Conservation (phyloP, 92 coral and sea anemone species). For the Chrysogorgia sp. region DNA sequence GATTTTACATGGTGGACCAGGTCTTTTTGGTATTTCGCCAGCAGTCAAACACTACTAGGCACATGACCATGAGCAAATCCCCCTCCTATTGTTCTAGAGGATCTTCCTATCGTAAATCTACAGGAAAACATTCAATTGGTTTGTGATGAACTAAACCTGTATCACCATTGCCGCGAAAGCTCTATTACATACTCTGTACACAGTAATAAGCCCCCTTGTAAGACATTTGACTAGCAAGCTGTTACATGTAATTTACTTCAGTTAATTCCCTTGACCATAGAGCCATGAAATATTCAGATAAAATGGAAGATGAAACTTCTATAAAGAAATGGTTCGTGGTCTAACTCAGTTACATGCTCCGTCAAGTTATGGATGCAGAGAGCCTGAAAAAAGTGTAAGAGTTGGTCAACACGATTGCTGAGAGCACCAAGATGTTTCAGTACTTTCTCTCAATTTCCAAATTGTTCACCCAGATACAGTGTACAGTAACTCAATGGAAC, state of each 20-base stretch:
- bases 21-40: conserved; percentile 47
- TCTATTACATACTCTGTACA: not conserved
- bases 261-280: conserved; percentile 2
- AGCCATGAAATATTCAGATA: too few species aligned
- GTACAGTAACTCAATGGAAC: too few species aligned
- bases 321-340: too few species aligned
- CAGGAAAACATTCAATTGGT: conserved; percentile 49
- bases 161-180: conserved; percentile 1
- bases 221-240: not conserved
- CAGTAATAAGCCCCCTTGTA: conserved; percentile 10
- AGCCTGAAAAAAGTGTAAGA: too few species aligned
- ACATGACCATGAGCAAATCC: conserved; percentile 40
- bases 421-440: too few species aligned
- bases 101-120: conserved; percentile 54
- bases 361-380: too few species aligned
- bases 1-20: conserved; percentile 65
- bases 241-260: conserved; percentile 14
- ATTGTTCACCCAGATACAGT: too few species aligned
- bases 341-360: too few species aligned
- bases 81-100: conserved; percentile 54
- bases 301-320: too few species aligned
- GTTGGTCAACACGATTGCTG: too few species aligned
- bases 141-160: conserved; percentile 9
- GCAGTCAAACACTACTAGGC: conserved; percentile 51
- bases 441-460: too few species aligned